Percentiles rank a stretch among this genome's conserved stretches.
These are phyloP conservation scores for Cinara cedri DNA, from an alignment of 2,888 invertebrate species.

Conservation along the genomic window DNA sequence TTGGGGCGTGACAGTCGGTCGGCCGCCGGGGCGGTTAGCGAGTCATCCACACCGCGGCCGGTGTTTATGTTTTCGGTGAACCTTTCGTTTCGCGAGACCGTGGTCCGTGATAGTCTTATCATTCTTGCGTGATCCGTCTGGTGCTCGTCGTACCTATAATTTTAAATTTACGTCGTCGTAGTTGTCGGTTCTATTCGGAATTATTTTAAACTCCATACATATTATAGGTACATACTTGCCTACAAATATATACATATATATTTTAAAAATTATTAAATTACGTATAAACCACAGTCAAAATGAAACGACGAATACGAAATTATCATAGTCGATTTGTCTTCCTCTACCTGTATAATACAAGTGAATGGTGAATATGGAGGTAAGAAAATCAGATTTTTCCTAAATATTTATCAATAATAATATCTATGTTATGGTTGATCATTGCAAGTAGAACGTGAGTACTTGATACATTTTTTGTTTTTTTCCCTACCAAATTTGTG, in stretches of 20 bases:
- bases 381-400: not conserved
- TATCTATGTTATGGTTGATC: not conserved
- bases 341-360: not conserved
- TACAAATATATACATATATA: too few relatives aligned
- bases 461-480: too few relatives aligned
- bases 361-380: slow-evolving; percentile 16
- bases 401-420: not conserved
- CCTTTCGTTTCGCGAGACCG: not conserved
- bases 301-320: not conserved
- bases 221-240: too few relatives aligned
- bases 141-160: not conserved
- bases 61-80: slow-evolving; percentile 28
- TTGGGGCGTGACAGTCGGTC: slow-evolving; percentile 35
- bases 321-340: not conserved
- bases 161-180: not conserved
- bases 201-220: not conserved
- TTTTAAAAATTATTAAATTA: not conserved
- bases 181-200: not conserved
- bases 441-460: not conserved
- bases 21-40: slow-evolving; percentile 6
- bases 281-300: too few relatives aligned
- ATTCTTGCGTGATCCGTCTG: slow-evolving; percentile 18
- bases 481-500: too few relatives aligned
- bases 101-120: slow-evolving; percentile 43
- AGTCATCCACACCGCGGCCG: slow-evolving; percentile 17